phyloP scores from a whole-genome alignment of 2,888 invertebrate genomes.

The Actias luna region DNA sequence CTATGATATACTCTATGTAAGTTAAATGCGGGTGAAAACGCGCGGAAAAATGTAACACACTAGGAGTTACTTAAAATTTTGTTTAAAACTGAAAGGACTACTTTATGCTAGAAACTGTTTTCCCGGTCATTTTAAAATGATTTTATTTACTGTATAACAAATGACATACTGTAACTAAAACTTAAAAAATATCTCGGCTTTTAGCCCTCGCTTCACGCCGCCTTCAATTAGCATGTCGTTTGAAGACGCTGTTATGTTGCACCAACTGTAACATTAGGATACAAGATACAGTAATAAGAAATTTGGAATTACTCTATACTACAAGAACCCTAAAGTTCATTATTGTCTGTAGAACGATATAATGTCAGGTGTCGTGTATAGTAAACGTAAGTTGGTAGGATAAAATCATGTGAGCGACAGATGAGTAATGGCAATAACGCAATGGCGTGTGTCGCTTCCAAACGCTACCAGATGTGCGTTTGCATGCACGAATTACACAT shows the following conservation, averaged over 20 bases:
- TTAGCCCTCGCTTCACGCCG: slow-evolving; percentile 61
- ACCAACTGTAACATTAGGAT: slow-evolving; percentile 40
- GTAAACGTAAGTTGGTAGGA: slow-evolving; percentile 53
- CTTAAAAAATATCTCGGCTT: slow-evolving; percentile 53
- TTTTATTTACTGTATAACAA: slow-evolving; percentile 25
- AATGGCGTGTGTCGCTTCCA: slow-evolving; percentile 65
- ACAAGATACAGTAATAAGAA: slow-evolving; percentile 33
- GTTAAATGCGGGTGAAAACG: too few relatives aligned
- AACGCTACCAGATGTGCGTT: slow-evolving; percentile 73
- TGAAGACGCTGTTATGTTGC: slow-evolving; percentile 67
- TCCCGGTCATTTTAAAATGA: neutral
- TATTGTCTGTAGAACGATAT: slow-evolving; percentile 42
- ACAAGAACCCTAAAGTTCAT: slow-evolving; percentile 50
- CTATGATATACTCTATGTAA: too few relatives aligned
- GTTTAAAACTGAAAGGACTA: neutral
- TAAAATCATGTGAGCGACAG: slow-evolving; percentile 74
- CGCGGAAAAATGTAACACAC: too few relatives aligned
- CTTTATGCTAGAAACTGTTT: neutral
- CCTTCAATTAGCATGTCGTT: slow-evolving; percentile 79
- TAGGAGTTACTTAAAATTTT: too few relatives aligned
- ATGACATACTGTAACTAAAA: slow-evolving; percentile 39
- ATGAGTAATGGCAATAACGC: slow-evolving; percentile 80
- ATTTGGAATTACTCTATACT: slow-evolving; percentile 42
- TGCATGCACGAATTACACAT: slow-evolving; percentile 61
- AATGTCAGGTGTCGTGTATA: slow-evolving; percentile 56